Percentiles rank a stretch among this genome's conserved stretches.
These are phyloP conservation scores for Camponotus fellah DNA, from an alignment of 2,888 invertebrate species.

Conservation along the genomic window DNA sequence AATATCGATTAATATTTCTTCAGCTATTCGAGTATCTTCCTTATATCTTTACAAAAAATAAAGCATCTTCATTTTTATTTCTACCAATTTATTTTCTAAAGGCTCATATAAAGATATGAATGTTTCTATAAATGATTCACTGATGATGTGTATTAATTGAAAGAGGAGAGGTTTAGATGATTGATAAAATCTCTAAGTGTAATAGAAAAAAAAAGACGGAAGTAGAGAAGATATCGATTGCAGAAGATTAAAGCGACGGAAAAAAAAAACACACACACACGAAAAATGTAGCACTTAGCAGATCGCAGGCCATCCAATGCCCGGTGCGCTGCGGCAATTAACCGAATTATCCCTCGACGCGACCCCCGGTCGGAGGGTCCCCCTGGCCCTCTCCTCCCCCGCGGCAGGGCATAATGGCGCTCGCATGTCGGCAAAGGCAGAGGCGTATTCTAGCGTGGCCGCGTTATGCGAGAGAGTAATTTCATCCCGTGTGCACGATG, in stretches of 20 bases:
- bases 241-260: slow-evolving; percentile 44
- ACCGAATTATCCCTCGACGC: slow-evolving; percentile 79
- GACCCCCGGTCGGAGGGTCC: slow-evolving; percentile 48
- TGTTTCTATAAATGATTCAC: background rate
- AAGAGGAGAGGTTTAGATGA: background rate
- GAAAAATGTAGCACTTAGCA: slow-evolving; percentile 19
- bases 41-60: background rate
- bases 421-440: slow-evolving; percentile 52
- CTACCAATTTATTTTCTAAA: background rate
- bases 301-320: slow-evolving; percentile 41
- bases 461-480: slow-evolving; percentile 65
- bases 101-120: background rate
- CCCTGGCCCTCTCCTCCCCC: background rate
- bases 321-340: slow-evolving; percentile 76
- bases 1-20: slow-evolving; percentile 2
- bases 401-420: slow-evolving; percentile 58
- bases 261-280: slow-evolving; percentile 10
- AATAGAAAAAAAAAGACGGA: background rate
- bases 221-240: background rate
- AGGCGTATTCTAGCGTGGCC: slow-evolving; percentile 40
- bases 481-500: slow-evolving; percentile 57
- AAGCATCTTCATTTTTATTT: background rate
- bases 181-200: background rate
- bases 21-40: background rate
- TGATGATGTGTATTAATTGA: background rate